Conservation (phyloP, 2,797 vertebrate genomes). For the Microctenopoma steveboyesi region DNA sequence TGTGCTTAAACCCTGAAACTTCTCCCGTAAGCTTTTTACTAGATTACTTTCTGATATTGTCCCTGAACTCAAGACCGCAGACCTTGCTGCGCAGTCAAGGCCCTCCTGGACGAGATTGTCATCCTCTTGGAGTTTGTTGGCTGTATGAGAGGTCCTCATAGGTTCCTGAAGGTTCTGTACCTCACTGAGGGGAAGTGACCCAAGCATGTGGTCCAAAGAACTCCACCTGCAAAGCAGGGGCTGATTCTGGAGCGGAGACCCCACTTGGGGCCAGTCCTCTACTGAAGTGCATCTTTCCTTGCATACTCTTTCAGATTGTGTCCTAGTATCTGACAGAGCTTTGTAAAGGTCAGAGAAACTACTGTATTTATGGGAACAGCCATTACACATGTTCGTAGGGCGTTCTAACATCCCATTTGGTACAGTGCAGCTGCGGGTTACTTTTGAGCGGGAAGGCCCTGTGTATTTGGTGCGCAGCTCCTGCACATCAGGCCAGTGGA, state of each 20-base stretch:
- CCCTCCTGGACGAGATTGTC: conserved; percentile 40
- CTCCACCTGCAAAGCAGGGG: conserved; percentile 74
- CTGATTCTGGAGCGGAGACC: conserved; percentile 15
- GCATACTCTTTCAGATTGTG: not conserved
- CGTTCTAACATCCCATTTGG: conserved; percentile 78
- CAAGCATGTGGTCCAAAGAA: conserved; percentile 67
- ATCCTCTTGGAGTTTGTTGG: conserved; percentile 43
- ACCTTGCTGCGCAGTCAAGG: conserved; percentile 34
- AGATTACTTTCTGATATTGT: conserved; percentile 78
- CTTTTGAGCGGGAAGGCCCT: conserved; percentile 21
- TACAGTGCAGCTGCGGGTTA: conserved; percentile 78
- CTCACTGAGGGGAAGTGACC: conserved; percentile 62
- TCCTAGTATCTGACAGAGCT: conserved; percentile 30
- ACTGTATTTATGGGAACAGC: conserved; percentile 53
- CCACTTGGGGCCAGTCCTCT: conserved; percentile 59
- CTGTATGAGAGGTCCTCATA: conserved; percentile 58
- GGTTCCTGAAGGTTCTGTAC: conserved; percentile 70
- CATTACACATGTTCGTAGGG: conserved; percentile 33
- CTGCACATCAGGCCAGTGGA: conserved; percentile 92
- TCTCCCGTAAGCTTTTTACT: conserved; percentile 91
- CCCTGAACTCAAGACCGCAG: conserved; percentile 36
- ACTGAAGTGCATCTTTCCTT: conserved; percentile 8
- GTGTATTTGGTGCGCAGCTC: conserved; percentile 90
- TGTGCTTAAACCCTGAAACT: conserved; percentile 90
- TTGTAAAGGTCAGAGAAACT: conserved; percentile 48